Conservation (phyloP, 2,888 invertebrate genomes). For the Thysanoteuthis rhombus region DNA sequence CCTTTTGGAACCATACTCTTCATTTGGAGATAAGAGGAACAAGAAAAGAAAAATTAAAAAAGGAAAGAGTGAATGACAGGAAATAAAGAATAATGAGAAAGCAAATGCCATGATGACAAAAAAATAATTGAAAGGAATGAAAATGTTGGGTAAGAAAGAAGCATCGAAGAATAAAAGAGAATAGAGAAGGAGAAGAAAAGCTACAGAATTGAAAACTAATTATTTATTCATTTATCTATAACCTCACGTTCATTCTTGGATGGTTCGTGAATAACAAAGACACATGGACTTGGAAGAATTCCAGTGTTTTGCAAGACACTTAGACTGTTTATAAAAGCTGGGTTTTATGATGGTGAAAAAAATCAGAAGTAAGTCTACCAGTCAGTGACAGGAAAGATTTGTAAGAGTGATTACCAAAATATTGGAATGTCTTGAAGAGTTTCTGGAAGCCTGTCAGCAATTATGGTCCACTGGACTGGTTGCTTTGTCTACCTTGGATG, state of each 20-base stretch:
- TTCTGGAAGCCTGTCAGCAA: background rate
- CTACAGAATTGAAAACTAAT: background rate
- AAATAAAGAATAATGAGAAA: too few relatives aligned
- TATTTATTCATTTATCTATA: background rate
- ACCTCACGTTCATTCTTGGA: background rate
- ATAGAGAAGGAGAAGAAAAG: too few relatives aligned
- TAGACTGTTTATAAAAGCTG: background rate
- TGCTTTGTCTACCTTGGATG: background rate
- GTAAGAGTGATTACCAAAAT: background rate
- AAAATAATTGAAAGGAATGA: too few relatives aligned
- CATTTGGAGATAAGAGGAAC: too few relatives aligned
- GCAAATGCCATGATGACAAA: too few relatives aligned
- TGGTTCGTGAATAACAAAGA: background rate
- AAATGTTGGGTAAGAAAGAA: too few relatives aligned
- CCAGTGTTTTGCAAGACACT: background rate
- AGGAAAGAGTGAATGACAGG: too few relatives aligned
- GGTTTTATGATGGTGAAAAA: background rate
- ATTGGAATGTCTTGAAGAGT: background rate
- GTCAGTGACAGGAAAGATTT: background rate
- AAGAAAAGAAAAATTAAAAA: too few relatives aligned
- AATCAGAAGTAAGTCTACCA: background rate
- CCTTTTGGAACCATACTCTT: too few relatives aligned
- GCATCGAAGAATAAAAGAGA: too few relatives aligned
- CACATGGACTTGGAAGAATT: background rate
- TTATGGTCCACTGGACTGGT: background rate